phyloP scores from a whole-genome alignment of 37 sponge, comb jelly and placozoan species.

The Corticium candelabrum region DNA sequence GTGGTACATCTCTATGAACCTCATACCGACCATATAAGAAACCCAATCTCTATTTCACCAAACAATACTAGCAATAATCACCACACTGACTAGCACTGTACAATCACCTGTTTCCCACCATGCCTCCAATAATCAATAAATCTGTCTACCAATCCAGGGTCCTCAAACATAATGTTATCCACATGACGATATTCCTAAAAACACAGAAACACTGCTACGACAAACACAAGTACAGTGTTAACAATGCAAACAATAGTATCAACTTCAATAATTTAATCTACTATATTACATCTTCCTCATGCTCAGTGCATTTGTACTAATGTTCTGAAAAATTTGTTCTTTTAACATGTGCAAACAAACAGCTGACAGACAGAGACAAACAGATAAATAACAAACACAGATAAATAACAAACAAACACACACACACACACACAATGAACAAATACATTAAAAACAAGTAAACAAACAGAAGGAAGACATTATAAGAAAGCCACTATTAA shows the following conservation, averaged over 20 bases:
- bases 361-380: no score
- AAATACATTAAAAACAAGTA: not conserved
- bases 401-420: no score
- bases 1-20: slow-evolving; percentile 77
- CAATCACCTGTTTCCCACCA: slow-evolving; percentile 59
- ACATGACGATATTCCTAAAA: slow-evolving; percentile 70
- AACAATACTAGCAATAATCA: not conserved
- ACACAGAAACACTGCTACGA: not conserved
- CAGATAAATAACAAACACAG: no score
- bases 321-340: no score
- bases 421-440: not conserved
- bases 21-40: slow-evolving; percentile 69
- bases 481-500: not conserved
- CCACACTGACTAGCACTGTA: not conserved
- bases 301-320: no score
- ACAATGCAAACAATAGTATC: no score
- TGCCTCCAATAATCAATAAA: slow-evolving; percentile 82
- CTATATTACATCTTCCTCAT: no score
- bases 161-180: slow-evolving; percentile 91
- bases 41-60: slow-evolving; percentile 54
- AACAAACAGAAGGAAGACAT: not conserved
- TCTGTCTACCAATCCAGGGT: slow-evolving; percentile 65
- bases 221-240: not conserved
- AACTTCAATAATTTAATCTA: no score
- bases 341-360: no score